Base-by-base conservation (phyloP, 2,888 invertebrate species). In the Aphodius granarius region DNA sequence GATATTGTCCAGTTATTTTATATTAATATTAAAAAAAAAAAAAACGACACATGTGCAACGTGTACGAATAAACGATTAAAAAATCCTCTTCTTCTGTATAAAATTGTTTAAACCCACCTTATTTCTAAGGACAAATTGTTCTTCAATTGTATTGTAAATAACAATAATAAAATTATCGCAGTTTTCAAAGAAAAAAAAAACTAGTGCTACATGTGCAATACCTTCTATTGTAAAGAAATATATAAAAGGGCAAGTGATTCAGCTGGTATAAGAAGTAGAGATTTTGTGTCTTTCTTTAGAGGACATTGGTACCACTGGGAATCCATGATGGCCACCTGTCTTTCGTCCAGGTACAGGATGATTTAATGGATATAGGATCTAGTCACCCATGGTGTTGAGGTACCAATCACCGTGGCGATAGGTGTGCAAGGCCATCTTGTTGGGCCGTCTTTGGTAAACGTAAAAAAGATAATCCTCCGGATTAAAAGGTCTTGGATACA, bases 391-490 rank as follows among this genome's bases (percentile, higher is more conserved):
- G 83, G 78, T 81, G 76, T 75, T 77, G 73, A 73, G 76, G 77
- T 78, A 80, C 83, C 83, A 83, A 83, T 83, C 78, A 77, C 79
- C 77, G 76, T 76, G 73, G 78, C 81, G 79, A 80, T 81, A 81
- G 79, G 80, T 79, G 80, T 78, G 74, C 75, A 73, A 72, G 73
- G 43, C 43, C 43, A 43, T 43, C 43, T 43, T 43, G 43, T 9
- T 43, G 43, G 43, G 43, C 43, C 43, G 43, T 43, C 43, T 43
- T 43, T 43, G 43, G 43, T 9, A 13, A 43, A 1, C 43, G 43
- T 43, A 9, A 9, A n/a, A n/a, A 43, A 43, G 43, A 43, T 43
- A 43, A 43, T 43, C 43, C 43, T n/a, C n/a, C 9, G 43, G 6
- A 43, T 13, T 13, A 13, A 5, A 23, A 23, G 23, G 23, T 43